Evolutionary conservation across 2,113 vertebrate genomes (phyloP), one percentile per base, ranked within the genome.

Genomic region (Oryzias woworae): DNA sequence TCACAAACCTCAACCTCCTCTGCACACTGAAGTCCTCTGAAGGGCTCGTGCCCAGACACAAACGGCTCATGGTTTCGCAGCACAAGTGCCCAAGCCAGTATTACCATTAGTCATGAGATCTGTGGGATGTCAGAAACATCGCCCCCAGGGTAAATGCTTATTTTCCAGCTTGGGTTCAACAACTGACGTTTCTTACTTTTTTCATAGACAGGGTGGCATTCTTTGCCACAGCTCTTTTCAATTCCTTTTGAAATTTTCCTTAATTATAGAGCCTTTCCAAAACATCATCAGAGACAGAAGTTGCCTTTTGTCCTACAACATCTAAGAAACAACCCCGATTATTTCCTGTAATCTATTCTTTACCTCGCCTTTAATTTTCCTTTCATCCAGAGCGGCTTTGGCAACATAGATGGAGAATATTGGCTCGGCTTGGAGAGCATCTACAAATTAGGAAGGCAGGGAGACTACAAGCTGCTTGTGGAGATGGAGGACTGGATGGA

Each of bases 401-500:
- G 97, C 47, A 97, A 97, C 76, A 94, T 94, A 14, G 96, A 96
- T 0, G 93, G 94, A 5, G 97, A 99, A 55, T 96, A 99, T 57
- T 99, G 97, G 97, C 93, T 99, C 54, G 97, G 97, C 46, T 88
- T 99, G 73, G 94, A 97, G 77, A 94, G 92, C 53, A 98, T 98
- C 82, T 98, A 96, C 72, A 88, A 92, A 75, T 91, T 99, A 42
- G 96, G 92, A 58, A 96, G 93, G 59, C 97, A 99, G 89, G 93
- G 94, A 16, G 96, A 97, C 84, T 98, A 98, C 85, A 96, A 95
- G 74, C 77, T 99, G 44, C 59, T 97, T 84, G 95, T 99, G 70
- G 96, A 98, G 82, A 61, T 99, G 82, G 95, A 98, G 90, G 97
- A 99, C 91, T 99, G 97, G 97, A 96, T 95, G 91, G 94, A 92